Evolutionary conservation across 2,888 invertebrate species (phyloP).

Genomic region (Erebia palarica): DNA sequence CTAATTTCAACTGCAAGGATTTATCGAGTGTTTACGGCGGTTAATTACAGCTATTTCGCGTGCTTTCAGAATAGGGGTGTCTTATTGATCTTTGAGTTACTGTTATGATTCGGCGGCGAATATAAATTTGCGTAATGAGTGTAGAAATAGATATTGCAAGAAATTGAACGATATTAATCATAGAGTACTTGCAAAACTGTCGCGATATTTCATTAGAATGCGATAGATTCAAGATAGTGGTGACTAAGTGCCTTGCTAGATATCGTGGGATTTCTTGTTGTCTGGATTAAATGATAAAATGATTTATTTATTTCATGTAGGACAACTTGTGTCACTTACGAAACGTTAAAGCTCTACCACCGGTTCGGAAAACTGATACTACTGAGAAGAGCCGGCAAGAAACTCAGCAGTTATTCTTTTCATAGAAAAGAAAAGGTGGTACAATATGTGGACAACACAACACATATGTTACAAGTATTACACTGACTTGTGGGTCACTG

Average conservation of each 20-base stretch:
- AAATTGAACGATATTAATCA: constrained; percentile 1
- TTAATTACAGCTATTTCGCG: constrained; percentile 40
- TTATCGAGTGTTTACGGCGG: constrained; percentile 43
- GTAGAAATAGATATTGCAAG: constrained; percentile 10
- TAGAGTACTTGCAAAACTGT: constrained; percentile 2
- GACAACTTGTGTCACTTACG: no score
- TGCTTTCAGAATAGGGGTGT: constrained; percentile 38
- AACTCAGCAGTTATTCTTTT: no score
- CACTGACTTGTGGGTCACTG: no score
- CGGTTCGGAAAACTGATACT: no score
- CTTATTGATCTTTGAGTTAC: constrained; percentile 30
- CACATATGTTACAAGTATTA: no score
- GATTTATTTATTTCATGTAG: no score
- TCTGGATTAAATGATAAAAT: no score
- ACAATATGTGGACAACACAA: no score
- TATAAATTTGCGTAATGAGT: constrained; percentile 19
- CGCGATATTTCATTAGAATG: constrained; percentile 8
- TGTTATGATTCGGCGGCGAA: constrained; percentile 13
- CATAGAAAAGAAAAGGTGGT: no score
- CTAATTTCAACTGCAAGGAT: constrained; percentile 25
- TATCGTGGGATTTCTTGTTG: background rate
- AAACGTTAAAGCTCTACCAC: no score
- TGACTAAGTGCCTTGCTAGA: background rate
- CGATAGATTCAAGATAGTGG: background rate
- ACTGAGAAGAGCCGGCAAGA: no score